Conservation (phyloP, 2,113 vertebrate genomes). For the Nothobranchius furzeri region DNA sequence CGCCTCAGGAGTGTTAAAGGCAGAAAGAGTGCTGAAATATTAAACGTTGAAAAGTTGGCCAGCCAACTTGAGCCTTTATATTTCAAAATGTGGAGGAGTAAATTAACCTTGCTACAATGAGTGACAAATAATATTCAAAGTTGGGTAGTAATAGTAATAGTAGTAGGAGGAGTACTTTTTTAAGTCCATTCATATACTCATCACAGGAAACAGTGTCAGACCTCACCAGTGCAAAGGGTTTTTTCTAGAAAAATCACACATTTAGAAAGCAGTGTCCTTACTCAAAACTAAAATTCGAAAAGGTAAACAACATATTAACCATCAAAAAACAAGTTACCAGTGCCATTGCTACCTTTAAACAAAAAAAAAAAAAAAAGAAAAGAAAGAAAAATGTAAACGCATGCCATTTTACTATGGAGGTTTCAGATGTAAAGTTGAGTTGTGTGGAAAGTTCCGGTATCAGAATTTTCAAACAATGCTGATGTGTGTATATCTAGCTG, state of each 20-base stretch:
- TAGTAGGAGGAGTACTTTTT: constrained; percentile 45
- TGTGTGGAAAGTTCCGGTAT: constrained; percentile 68
- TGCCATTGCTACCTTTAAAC: constrained; percentile 75
- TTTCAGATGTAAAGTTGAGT: constrained; percentile 67
- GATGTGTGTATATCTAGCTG: constrained; percentile 34
- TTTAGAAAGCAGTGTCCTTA: constrained; percentile 79
- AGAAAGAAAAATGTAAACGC: constrained; percentile 78
- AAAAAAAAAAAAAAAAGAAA: constrained; percentile 44
- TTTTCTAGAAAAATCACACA: constrained; percentile 80
- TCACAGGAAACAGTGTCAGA: constrained; percentile 76
- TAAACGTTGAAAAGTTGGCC: constrained; percentile 83
- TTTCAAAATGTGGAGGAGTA: constrained; percentile 78
- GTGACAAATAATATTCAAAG: constrained; percentile 74
- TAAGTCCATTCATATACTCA: constrained; percentile 65
- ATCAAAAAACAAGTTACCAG: constrained; percentile 78
- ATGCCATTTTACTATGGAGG: constrained; percentile 79
- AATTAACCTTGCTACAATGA: constrained; percentile 81
- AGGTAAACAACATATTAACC: constrained; percentile 77
- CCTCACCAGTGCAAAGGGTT: constrained; percentile 75
- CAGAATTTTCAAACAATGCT: constrained; percentile 64
- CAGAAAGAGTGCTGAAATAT: constrained; percentile 79
- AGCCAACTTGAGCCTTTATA: constrained; percentile 82
- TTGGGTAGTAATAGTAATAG: constrained; percentile 55
- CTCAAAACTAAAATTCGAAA: constrained; percentile 68
- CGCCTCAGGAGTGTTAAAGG: constrained; percentile 77